phyloP scores from a whole-genome alignment of 2,113 vertebrate genomes.

The Gymnogyps californianus region DNA sequence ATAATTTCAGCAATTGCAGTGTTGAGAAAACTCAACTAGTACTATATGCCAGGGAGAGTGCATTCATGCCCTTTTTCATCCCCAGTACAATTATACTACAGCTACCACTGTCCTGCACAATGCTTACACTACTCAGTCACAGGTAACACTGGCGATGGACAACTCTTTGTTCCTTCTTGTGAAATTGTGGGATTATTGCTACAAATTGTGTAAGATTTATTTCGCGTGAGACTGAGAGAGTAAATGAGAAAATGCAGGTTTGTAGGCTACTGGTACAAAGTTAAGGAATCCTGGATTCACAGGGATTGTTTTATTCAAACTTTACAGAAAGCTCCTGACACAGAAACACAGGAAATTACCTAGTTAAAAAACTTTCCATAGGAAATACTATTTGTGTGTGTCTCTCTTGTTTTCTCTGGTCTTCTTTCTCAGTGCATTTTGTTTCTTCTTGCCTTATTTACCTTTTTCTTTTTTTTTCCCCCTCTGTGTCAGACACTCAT shows the following conservation, averaged over 20 bases:
- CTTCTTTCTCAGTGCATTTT: neutral
- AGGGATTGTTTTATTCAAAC: neutral
- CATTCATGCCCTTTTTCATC: neutral
- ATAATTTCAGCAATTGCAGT: neutral
- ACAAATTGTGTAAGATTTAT: neutral
- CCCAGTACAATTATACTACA: neutral
- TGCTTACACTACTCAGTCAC: neutral
- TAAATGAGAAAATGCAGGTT: neutral
- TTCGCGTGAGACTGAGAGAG: neutral
- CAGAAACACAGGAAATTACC: neutral
- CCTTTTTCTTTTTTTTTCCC: accelerated
- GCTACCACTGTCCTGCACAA: neutral
- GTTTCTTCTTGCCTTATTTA: neutral
- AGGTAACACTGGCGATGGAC: neutral
- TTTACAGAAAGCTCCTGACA: neutral
- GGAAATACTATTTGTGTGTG: neutral
- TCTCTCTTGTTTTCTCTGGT: neutral
- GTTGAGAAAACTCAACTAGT: neutral
- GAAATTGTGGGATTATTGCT: neutral
- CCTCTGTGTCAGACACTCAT: neutral
- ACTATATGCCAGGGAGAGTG: neutral
- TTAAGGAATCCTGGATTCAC: neutral
- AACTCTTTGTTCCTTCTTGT: neutral
- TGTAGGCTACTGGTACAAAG: neutral
- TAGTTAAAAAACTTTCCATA: neutral